A percentile compares a stretch with the other conserved stretches of the same genome.
Conservation (phyloP, 2,888 invertebrate genomes). For the Lithosia quadra region DNA sequence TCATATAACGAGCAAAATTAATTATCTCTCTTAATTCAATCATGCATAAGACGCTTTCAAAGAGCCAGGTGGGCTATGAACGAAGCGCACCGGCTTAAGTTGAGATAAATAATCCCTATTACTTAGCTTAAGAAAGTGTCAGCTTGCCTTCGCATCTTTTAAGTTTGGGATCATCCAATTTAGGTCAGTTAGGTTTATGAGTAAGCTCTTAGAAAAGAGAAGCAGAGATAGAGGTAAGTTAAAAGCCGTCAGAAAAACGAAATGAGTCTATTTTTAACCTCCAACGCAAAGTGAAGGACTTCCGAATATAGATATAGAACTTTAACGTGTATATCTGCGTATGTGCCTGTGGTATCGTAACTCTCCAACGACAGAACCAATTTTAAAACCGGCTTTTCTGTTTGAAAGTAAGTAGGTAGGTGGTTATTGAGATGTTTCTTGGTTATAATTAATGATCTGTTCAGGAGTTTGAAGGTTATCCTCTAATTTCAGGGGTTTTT, state of each 20-base stretch:
- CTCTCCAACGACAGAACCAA: neutral
- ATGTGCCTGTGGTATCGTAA: neutral
- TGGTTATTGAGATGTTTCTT: neutral
- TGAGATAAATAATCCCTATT: conserved; percentile 48
- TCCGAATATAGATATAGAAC: neutral
- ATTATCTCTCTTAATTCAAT: conserved; percentile 55
- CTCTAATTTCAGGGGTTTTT: too few species aligned
- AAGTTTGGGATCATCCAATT: conserved; percentile 26
- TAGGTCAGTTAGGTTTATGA: conserved; percentile 35
- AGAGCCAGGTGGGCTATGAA: conserved; percentile 50
- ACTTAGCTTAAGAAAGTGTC: conserved; percentile 50
- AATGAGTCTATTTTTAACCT: neutral
- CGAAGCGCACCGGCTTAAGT: conserved; percentile 30
- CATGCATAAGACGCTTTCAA: conserved; percentile 43
- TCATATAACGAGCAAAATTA: conserved; percentile 45
- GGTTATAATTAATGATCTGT: neutral
- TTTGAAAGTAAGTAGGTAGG: too few species aligned
- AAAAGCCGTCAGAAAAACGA: conserved; percentile 18
- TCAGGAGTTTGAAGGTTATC: neutral
- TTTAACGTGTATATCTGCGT: too few species aligned
- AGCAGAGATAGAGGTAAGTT: conserved; percentile 15
- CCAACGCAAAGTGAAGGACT: neutral
- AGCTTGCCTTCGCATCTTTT: conserved; percentile 40
- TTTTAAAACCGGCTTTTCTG: neutral
- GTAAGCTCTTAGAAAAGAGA: neutral